phyloP scores from a whole-genome alignment of 2,888 invertebrate species.

The Mesorhabditis sp. region DNA sequence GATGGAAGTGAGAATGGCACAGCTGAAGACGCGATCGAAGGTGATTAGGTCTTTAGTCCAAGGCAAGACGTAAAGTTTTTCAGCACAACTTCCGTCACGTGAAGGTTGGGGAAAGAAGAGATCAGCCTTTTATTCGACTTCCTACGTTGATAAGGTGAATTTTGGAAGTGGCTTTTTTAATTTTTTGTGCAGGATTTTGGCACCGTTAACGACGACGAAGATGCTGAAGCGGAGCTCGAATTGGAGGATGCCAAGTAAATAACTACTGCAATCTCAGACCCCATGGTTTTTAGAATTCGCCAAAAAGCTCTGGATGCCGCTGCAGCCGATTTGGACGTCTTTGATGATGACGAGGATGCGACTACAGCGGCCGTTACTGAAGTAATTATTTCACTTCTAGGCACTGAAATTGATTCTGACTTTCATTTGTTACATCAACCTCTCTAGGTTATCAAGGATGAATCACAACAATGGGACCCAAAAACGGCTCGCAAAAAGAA shows the following conservation, averaged over 20 bases:
- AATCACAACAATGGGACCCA: not conserved
- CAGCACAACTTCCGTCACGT: slow-evolving; percentile 1
- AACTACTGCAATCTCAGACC: not conserved
- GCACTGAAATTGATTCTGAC: too few relatives aligned
- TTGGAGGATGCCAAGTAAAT: not conserved
- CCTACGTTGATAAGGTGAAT: slow-evolving; percentile 3
- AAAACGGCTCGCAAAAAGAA: not conserved
- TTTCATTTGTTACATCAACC: too few relatives aligned
- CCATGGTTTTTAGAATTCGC: slow-evolving; percentile 1
- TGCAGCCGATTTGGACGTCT: slow-evolving; percentile 1
- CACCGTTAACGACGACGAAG: not conserved
- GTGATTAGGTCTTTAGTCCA: too few relatives aligned
- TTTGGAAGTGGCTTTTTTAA: not conserved
- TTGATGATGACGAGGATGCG: not conserved
- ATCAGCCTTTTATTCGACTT: slow-evolving; percentile 1
- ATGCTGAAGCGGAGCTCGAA: not conserved
- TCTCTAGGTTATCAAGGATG: not conserved
- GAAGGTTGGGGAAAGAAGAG: slow-evolving; percentile 1
- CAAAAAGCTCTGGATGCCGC: slow-evolving; percentile 2
- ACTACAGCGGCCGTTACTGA: not conserved
- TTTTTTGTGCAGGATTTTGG: not conserved
- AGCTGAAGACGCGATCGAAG: too few relatives aligned
- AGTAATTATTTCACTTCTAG: too few relatives aligned
- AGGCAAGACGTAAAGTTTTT: not conserved
- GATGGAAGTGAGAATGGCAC: not conserved